Evolutionary conservation across 2,113 vertebrate species (phyloP).

Genomic region (Erinaceus europaeus): DNA sequence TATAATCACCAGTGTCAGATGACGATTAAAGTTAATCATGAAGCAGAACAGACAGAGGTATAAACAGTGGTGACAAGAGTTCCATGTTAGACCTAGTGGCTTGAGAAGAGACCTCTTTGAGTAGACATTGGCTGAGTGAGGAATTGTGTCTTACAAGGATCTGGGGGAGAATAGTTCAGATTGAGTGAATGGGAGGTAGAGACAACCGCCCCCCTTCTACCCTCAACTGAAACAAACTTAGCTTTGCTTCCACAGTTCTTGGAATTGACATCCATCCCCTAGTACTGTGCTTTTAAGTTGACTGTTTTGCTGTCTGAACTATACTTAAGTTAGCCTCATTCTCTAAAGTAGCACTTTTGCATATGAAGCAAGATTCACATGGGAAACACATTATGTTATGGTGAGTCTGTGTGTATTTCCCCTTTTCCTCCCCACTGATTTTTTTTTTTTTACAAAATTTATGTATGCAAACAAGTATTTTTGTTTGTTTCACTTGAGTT

Average conservation of each 20-base stretch:
- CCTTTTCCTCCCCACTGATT: slow-evolving; percentile 82
- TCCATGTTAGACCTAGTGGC: not conserved
- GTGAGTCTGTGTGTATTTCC: slow-evolving; percentile 78
- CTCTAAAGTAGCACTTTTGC: slow-evolving; percentile 31
- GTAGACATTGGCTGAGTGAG: not conserved
- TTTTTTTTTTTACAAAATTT: slow-evolving; percentile 79
- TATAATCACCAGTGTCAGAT: not conserved
- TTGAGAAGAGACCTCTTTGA: not conserved
- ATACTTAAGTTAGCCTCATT: not conserved
- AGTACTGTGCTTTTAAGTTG: not conserved
- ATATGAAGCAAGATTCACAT: slow-evolving; percentile 59
- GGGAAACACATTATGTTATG: slow-evolving; percentile 70
- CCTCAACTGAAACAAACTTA: not conserved
- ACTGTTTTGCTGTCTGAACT: not conserved
- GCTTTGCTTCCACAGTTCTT: rapidly evolving
- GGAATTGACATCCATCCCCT: not conserved
- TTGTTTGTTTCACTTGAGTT: slow-evolving; percentile 85
- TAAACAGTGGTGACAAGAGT: no score
- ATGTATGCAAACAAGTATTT: slow-evolving; percentile 84
- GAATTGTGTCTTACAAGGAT: not conserved
- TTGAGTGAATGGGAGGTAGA: not conserved
- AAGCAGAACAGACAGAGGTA: not conserved
- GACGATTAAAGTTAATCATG: not conserved
- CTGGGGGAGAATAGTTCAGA: not conserved
- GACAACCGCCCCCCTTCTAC: no score